These are phyloP conservation scores for Coremacera marginata DNA, from an alignment of 2,888 invertebrate species.

Conservation along the genomic window DNA sequence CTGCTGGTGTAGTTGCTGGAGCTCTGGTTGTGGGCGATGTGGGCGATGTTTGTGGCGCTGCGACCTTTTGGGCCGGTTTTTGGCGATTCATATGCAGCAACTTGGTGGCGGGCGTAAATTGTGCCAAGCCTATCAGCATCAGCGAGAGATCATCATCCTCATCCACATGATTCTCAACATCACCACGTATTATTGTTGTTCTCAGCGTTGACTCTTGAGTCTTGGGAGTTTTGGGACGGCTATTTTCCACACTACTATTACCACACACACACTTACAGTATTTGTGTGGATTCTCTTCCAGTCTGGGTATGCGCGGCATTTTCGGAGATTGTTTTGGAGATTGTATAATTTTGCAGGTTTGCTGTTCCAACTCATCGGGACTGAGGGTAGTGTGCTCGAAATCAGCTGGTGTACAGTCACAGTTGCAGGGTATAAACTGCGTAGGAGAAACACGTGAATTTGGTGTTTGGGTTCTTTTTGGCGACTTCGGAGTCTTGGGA, in stretches of 20 bases:
- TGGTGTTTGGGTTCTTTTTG: slow-evolving; percentile 43
- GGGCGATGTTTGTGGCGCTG: slow-evolving; percentile 58
- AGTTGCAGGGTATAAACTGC: slow-evolving; percentile 60
- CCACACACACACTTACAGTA: slow-evolving; percentile 59
- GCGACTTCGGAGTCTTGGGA: slow-evolving; percentile 47
- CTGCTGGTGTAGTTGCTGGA: slow-evolving; percentile 53
- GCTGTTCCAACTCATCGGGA: slow-evolving; percentile 66
- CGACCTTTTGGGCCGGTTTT: slow-evolving; percentile 41
- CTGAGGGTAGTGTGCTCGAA: slow-evolving; percentile 64
- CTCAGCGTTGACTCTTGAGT: slow-evolving; percentile 30
- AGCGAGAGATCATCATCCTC: slow-evolving; percentile 77
- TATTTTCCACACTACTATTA: slow-evolving; percentile 17
- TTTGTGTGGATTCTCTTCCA: slow-evolving; percentile 46
- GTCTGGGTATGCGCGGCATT: slow-evolving; percentile 41
- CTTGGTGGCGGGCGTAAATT: slow-evolving; percentile 71
- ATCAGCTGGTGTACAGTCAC: slow-evolving; percentile 67
- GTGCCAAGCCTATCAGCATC: slow-evolving; percentile 76
- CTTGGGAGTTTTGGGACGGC: slow-evolving; percentile 31
- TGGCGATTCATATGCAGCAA: slow-evolving; percentile 68
- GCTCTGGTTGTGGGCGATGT: slow-evolving; percentile 16
- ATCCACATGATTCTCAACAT: slow-evolving; percentile 57
- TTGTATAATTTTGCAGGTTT: slow-evolving; percentile 67
- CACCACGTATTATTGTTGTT: slow-evolving; percentile 51
- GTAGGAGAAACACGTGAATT: background rate
- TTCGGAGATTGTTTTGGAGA: slow-evolving; percentile 60